These are phyloP conservation scores for Melipona beecheii DNA, from an alignment of 2,888 invertebrate species.

Conservation along the genomic window DNA sequence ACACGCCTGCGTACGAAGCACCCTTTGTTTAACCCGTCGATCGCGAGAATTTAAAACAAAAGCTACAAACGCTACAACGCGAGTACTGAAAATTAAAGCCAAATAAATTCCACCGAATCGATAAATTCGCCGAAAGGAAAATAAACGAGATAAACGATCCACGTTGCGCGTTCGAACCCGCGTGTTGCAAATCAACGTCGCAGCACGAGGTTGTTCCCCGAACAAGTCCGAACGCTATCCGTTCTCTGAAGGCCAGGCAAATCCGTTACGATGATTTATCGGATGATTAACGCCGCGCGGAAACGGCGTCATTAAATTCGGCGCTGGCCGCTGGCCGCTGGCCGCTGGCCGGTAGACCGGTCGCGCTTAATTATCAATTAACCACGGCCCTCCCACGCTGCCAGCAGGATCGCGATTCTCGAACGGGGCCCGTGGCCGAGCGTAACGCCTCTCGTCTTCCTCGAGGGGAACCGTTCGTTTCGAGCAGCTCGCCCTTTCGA, in stretches of 20 bases:
- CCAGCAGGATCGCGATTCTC: slow-evolving; percentile 55
- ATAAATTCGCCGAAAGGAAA: background rate
- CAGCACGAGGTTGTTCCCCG: slow-evolving; percentile 11
- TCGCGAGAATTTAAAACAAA: too few relatives aligned
- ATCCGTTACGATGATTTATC: slow-evolving; percentile 73
- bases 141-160: too few relatives aligned
- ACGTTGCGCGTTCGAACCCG: background rate
- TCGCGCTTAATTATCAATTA: slow-evolving; percentile 72
- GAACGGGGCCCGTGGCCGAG: background rate
- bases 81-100: background rate
- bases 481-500: slow-evolving; percentile 66
- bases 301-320: slow-evolving; percentile 68
- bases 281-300: slow-evolving; percentile 62
- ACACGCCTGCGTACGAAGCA: too few relatives aligned
- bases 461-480: slow-evolving; percentile 53
- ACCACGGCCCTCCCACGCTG: slow-evolving; percentile 66
- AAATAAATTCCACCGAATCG: background rate
- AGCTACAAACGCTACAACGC: too few relatives aligned
- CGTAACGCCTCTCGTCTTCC: background rate
- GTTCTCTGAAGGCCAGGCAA: slow-evolving; percentile 46
- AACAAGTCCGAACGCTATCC: slow-evolving; percentile 33
- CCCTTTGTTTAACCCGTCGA: too few relatives aligned
- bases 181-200: slow-evolving; percentile 3
- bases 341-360: slow-evolving; percentile 41
- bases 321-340: slow-evolving; percentile 21